Evolutionary conservation across 2,888 invertebrate genomes (phyloP), one percentile per base, ranked within the genome.

Genomic region (Chloroclysta siterata): DNA sequence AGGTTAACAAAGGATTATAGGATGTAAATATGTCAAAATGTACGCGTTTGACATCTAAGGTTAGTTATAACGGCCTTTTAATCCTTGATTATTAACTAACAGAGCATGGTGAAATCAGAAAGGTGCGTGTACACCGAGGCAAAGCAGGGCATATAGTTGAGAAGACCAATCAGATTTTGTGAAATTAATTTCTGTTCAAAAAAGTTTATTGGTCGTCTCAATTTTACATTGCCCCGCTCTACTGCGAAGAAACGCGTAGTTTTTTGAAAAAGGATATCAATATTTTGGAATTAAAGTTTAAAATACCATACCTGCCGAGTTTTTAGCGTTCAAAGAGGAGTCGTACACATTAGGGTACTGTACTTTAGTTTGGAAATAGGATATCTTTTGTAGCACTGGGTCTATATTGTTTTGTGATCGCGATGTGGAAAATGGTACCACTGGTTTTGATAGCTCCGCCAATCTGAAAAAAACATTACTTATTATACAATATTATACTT

Each of bases 341-440:
- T 99, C 98, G 83, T 96, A 99, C 0, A 99, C 98, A 87, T 96
- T 96, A 0, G 98, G 98, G 87, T 95, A 98, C 17, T 94, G 94
- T 69, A 95, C 93, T 81, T 90, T 89, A 0, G 88, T 88, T 72
- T 92, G 90, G 58, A 88, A 88, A 64, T 90, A 93, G 0, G 93
- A 91, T 70, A 92, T 89, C 69, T 85, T 92, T 60, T 86, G 85
- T 41, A 90, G 65, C 11, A 89, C 70, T 6, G 88, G 86, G 53
- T 89, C 89, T 11, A 80, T 73, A 51, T 89, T 85, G 47, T 73
- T 81, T 44, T 83, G 74, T 0, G 81, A 84, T 68, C 86, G 86
- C 51, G 93, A 78, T 54, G 93, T 76, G 56, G 94, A 87, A 71
- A 94, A 94, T 67, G 90, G 88, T 63, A 90, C 84, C 15, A 89